phyloP scores from a whole-genome alignment of 2,113 vertebrate genomes.

The Benitochromis conjunctus region DNA sequence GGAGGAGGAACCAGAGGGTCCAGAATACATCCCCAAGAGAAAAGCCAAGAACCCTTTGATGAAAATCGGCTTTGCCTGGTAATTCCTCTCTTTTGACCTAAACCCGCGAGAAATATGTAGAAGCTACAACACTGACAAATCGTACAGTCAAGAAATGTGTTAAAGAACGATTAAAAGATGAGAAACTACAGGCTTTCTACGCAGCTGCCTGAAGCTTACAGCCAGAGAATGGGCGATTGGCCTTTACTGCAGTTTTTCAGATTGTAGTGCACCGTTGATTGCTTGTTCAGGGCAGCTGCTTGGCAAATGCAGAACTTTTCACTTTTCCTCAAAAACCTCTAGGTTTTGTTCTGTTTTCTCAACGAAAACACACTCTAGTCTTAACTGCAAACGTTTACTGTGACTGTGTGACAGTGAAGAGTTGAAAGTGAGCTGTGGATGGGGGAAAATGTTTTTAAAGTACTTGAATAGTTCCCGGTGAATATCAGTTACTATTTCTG shows the following conservation, averaged over 20 bases:
- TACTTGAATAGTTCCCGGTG: not conserved
- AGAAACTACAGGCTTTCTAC: not conserved
- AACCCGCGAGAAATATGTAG: not conserved
- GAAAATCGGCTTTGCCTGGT: slow-evolving; percentile 88
- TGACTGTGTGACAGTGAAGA: not conserved
- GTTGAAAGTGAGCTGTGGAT: not conserved
- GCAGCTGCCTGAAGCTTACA: not conserved
- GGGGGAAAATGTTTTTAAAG: not conserved
- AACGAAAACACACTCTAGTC: not conserved
- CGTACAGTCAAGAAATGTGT: not conserved
- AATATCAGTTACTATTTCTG: rapidly evolving
- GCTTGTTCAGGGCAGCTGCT: not conserved
- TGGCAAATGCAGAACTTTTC: not conserved
- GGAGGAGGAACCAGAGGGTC: slow-evolving; percentile 45
- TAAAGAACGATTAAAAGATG: not conserved
- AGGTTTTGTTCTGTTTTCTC: not conserved
- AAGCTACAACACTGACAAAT: not conserved
- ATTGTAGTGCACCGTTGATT: not conserved
- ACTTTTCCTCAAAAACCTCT: not conserved
- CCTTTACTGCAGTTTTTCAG: not conserved
- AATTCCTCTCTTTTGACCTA: slow-evolving; percentile 31
- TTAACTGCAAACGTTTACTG: not conserved
- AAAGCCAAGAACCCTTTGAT: slow-evolving; percentile 88
- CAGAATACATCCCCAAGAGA: slow-evolving; percentile 82
- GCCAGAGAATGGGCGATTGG: not conserved